These are phyloP conservation scores for Caenorhabditis remanei DNA, from an alignment of 1,140 invertebrate genomes.

Conservation along the genomic window DNA sequence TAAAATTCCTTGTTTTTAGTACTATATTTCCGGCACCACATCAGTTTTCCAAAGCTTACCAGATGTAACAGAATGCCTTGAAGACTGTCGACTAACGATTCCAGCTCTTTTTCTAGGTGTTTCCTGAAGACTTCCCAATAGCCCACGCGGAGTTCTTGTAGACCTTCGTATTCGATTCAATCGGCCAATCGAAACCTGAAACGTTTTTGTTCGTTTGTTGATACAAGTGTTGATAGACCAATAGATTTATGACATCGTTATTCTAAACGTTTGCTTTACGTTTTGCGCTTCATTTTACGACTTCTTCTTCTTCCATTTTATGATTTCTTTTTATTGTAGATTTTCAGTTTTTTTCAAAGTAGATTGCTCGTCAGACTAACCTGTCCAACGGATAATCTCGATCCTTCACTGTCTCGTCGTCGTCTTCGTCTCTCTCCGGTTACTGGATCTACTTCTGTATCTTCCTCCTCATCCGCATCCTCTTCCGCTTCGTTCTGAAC, in stretches of 20 bases:
- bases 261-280: background rate
- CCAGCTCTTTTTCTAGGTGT: conserved; percentile 17
- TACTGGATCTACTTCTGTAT: background rate
- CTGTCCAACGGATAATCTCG: conserved; percentile 22
- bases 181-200: conserved; percentile 25
- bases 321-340: background rate
- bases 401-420: conserved; percentile 18
- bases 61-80: conserved; percentile 16
- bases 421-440: background rate
- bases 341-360: background rate
- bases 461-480: background rate
- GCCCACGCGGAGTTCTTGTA: conserved; percentile 3
- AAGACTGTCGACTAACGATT: conserved; percentile 50
- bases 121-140: conserved; percentile 45
- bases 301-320: background rate
- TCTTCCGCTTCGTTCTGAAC: conserved; percentile 20
- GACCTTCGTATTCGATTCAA: conserved; percentile 47
- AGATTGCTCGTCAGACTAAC: background rate
- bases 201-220: background rate
- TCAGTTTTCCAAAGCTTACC: background rate
- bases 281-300: conserved; percentile 15
- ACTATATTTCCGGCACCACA: no score
- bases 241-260: conserved; percentile 20
- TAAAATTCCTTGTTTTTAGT: no score
- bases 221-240: background rate